A percentile compares a stretch with the other conserved stretches of the same genome.
These are phyloP conservation scores for Echinops telfairi DNA, from an alignment of 2,113 vertebrate genomes.

Conservation along the genomic window DNA sequence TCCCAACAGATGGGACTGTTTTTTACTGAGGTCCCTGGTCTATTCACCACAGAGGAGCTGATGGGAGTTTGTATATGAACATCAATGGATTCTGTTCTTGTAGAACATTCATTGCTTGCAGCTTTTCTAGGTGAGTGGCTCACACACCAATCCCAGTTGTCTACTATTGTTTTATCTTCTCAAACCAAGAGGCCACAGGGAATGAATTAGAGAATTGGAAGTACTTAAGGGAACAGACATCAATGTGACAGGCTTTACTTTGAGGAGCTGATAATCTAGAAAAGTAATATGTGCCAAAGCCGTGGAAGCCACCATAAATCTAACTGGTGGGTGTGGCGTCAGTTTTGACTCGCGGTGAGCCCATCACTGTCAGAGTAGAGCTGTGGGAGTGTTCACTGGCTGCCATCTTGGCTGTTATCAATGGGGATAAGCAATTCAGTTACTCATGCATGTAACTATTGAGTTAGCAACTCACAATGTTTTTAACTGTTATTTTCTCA, in stretches of 20 bases:
- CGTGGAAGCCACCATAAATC: neutral
- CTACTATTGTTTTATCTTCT: neutral
- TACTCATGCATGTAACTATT: neutral
- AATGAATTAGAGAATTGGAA: neutral
- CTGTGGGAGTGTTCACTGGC: neutral
- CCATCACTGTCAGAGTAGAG: too few species aligned
- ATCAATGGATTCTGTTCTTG: slow-evolving; percentile 39
- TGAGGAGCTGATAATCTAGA: too few species aligned
- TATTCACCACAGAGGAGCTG: neutral
- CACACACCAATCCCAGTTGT: neutral
- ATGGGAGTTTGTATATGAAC: neutral
- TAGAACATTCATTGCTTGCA: neutral
- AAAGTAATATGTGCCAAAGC: too few species aligned
- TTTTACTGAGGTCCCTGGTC: neutral
- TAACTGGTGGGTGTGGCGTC: neutral
- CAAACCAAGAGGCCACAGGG: neutral
- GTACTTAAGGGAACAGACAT: neutral
- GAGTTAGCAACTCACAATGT: neutral
- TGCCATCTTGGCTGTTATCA: neutral
- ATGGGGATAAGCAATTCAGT: neutral
- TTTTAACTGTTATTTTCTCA: neutral
- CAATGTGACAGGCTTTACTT: neutral
- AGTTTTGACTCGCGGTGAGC: neutral
- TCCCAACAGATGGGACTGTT: neutral
- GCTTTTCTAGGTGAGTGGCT: neutral